Percentiles rank a stretch among this genome's conserved stretches.
phyloP scores from a whole-genome alignment of 2,113 vertebrate species.

The Trichechus manatus region DNA sequence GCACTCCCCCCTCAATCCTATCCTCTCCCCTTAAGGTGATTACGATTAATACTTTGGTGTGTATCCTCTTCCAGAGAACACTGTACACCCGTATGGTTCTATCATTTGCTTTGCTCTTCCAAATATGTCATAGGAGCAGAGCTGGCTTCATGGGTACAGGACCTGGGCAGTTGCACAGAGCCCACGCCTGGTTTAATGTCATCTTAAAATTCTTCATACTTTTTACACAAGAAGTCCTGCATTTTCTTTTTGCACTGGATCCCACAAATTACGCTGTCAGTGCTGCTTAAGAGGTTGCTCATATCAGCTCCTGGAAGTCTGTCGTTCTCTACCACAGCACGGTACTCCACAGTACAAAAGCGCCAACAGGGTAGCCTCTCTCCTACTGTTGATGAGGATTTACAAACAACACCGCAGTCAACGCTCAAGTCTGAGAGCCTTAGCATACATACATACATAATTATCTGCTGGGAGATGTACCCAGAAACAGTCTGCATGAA shows the following conservation, averaged over 20 bases:
- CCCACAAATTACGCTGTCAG: neutral
- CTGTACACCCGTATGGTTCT: neutral
- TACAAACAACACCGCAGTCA: neutral
- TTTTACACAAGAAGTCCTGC: neutral
- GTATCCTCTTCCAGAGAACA: neutral
- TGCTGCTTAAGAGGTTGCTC: neutral
- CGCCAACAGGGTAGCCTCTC: neutral
- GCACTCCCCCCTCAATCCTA: neutral
- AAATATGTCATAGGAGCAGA: neutral
- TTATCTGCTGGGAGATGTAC: neutral
- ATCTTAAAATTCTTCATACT: neutral
- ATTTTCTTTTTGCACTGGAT: neutral
- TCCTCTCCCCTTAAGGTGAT: neutral
- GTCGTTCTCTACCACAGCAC: neutral
- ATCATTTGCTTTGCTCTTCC: neutral
- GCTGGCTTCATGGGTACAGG: too few relatives aligned
- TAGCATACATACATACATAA: neutral
- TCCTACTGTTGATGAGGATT: neutral
- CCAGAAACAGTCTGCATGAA: accelerated
- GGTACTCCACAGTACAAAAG: neutral
- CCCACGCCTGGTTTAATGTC: too few relatives aligned
- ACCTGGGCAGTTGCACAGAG: neutral
- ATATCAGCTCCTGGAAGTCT: too few relatives aligned
- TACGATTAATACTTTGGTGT: neutral
- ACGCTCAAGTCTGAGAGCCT: neutral